These are phyloP conservation scores for Balaenoptera acutorostrata DNA, from an alignment of 2,113 vertebrate genomes.

Conservation along the genomic window DNA sequence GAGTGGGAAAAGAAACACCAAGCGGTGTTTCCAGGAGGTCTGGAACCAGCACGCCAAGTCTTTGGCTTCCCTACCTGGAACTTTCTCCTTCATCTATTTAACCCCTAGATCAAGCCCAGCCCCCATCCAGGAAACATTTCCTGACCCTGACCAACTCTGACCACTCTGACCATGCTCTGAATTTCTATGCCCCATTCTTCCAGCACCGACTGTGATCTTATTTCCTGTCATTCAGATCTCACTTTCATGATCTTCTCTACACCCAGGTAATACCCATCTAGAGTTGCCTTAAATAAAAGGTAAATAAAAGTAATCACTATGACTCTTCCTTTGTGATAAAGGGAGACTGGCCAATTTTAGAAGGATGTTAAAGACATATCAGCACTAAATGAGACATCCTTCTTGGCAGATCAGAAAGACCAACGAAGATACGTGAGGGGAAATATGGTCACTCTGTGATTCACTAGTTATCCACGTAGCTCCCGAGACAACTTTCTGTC, in stretches of 20 bases:
- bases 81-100: background rate
- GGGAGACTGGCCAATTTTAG: background rate
- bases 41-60: background rate
- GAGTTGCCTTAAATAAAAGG: background rate
- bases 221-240: background rate
- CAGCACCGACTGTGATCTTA: background rate
- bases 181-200: background rate
- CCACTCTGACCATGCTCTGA: background rate
- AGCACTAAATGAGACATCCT: background rate
- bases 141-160: background rate
- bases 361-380: background rate
- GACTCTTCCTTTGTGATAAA: background rate
- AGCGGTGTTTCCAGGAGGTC: no score
- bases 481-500: background rate
- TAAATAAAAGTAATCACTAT: background rate
- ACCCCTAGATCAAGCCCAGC: background rate
- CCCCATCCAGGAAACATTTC: background rate
- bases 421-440: background rate
- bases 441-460: background rate
- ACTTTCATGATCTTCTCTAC: background rate
- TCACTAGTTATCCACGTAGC: background rate
- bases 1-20: background rate
- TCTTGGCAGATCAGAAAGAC: background rate
- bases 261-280: background rate
- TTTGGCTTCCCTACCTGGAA: background rate